Base-by-base conservation (phyloP, 2,888 invertebrate species). In the Campaea margaritaria region DNA sequence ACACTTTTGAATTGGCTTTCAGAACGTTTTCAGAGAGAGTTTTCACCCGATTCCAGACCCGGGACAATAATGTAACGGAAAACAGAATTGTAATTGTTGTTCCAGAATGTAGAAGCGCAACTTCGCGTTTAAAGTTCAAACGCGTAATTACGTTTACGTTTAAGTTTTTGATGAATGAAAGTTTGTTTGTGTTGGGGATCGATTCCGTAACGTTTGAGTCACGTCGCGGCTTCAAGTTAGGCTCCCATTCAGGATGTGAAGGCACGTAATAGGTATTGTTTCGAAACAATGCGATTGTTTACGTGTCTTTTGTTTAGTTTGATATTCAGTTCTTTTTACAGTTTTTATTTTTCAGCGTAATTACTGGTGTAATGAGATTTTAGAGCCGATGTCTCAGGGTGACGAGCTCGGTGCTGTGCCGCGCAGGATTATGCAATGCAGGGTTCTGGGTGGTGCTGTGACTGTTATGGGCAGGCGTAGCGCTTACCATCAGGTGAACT, bases 1-100 rank as follows among this genome's bases (percentile, higher is more conserved):
- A 42, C 52, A 58, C 64, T 64, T 45, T 21, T 49, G 60, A 62
- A 54, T 62, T 64, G 62, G 66, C 57, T 65, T 68, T 63, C 57
- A 52, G 48, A 50, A 39, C 54, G 43, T 60, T 58, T 59, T 45
- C 42, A 34, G 34, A 43, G 41, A 5, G 43, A 28, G 21, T 58
- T 41, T 31, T 46, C 15, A 41, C 38, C 3, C 31, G 31, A 31
- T 31, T 31, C 5, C 31, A 31, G 31, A 28, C 16, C 39, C 2
- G 27, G 13, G 11, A 49, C 44, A 54, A 44, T 36, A 58, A 53
- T 16, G 31, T 12, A 21, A 21, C 21, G 3, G 27, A 43, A 52
- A 53, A 48, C 38, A 52, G 46, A 53, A 62, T 58, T 56, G 58
- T 54, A 55, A 64, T 67, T 60, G 50, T 62, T 56, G 31, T 47